Evolutionary conservation across 2,888 invertebrate species (phyloP).

Genomic region (Ptilodon capucinus): DNA sequence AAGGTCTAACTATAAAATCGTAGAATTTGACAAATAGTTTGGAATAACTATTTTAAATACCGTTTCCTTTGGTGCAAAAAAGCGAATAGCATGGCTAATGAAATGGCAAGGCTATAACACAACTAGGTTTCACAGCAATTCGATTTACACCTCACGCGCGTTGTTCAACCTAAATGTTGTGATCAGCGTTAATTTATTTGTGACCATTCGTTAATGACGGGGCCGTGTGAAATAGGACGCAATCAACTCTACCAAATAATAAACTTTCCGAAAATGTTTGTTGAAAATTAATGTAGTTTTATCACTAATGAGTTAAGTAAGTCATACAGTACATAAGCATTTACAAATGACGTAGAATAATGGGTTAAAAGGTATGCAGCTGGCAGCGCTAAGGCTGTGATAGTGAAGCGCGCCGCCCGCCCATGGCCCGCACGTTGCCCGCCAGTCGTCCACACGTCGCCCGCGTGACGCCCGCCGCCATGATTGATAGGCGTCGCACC

Average conservation of each 20-base stretch:
- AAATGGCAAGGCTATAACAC: not conserved
- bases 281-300: too few relatives aligned
- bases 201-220: slow-evolving; percentile 30
- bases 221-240: slow-evolving; percentile 12
- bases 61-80: not conserved
- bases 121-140: not conserved
- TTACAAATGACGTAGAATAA: too few relatives aligned
- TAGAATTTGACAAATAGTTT: too few relatives aligned
- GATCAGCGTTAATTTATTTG: slow-evolving; percentile 31
- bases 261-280: too few relatives aligned
- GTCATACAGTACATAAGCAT: too few relatives aligned
- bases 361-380: not conserved
- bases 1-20: too few relatives aligned
- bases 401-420: not conserved
- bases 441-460: not conserved
- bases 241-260: too few relatives aligned
- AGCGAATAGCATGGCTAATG: not conserved
- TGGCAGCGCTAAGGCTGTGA: not conserved
- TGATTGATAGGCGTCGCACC: slow-evolving; percentile 48
- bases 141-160: not conserved
- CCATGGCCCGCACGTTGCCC: too few relatives aligned
- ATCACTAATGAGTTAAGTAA: too few relatives aligned
- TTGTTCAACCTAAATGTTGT: slow-evolving; percentile 18
- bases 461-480: slow-evolving; percentile 10
- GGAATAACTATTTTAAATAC: too few relatives aligned